phyloP scores from a whole-genome alignment of 2,888 invertebrate genomes.

The Leptura quadrifasciata region DNA sequence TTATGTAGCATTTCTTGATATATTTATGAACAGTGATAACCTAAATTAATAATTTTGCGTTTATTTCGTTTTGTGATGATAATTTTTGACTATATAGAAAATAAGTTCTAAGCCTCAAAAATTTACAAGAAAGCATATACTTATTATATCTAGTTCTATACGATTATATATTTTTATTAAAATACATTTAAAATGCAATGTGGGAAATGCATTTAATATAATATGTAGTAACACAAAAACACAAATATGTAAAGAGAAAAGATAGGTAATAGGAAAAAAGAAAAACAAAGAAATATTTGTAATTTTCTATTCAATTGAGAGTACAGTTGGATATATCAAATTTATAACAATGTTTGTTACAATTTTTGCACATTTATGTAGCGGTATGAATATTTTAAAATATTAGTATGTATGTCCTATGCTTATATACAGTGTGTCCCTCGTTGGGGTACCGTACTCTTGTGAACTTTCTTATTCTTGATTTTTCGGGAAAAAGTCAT shows the following conservation, averaged over 20 bases:
- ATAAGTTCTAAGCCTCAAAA: conserved; percentile 5
- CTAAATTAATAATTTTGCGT: conserved; percentile 9
- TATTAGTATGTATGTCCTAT: conserved; percentile 20
- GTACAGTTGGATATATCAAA: conserved; percentile 21
- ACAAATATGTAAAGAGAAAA: background rate
- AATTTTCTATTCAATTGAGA: conserved; percentile 19
- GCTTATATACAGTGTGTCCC: conserved; percentile 18
- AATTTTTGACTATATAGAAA: too few species aligned
- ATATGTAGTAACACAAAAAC: too few species aligned
- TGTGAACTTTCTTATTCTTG: background rate
- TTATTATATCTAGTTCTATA: conserved; percentile 13
- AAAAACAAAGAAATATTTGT: conserved; percentile 19
- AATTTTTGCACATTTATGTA: conserved; percentile 22
- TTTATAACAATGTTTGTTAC: conserved; percentile 22
- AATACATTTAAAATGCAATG: conserved; percentile 14
- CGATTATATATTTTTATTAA: conserved; percentile 8
- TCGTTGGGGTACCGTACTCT: conserved; percentile 13
- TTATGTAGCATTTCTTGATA: conserved; percentile 6
- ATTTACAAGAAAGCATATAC: background rate
- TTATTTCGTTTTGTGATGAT: conserved; percentile 5
- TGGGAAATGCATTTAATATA: conserved; percentile 18
- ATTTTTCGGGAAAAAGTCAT: conserved; percentile 12
- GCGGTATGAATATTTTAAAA: conserved; percentile 19
- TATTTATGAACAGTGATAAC: background rate
- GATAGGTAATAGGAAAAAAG: conserved; percentile 14